Conservation (phyloP, 1,140 invertebrate genomes). For the Diuraphis noxia region DNA sequence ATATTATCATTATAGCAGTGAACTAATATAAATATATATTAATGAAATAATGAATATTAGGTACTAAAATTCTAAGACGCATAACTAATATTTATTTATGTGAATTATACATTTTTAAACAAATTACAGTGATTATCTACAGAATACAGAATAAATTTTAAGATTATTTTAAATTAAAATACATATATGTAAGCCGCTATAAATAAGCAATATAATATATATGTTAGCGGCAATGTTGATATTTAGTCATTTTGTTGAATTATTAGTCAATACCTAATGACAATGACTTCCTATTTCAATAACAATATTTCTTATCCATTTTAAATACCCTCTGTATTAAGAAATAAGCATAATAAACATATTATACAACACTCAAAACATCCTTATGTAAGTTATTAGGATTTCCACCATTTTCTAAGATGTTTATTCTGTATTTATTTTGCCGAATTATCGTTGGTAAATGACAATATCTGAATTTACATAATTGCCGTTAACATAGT, state of each 20-base stretch:
- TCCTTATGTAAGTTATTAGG: not conserved
- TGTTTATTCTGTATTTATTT: not conserved
- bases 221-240: not conserved
- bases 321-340: not conserved
- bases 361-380: too few relatives aligned
- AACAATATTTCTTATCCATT: not conserved
- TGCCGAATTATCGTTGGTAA: not conserved
- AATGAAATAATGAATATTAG: too few relatives aligned
- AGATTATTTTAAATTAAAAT: not conserved
- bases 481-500: not conserved
- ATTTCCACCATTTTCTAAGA: not conserved
- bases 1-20: not conserved
- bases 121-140: not conserved
- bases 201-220: not conserved
- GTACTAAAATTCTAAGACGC: not conserved
- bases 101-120: not conserved
- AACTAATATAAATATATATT: not conserved
- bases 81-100: not conserved
- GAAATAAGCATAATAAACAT: not conserved
- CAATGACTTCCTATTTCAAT: not conserved
- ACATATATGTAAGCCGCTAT: not conserved
- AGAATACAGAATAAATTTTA: not conserved
- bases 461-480: too few relatives aligned
- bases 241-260: not conserved
- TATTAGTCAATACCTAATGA: not conserved